Conservation (phyloP, 2,797 vertebrate species). For the Acrocephalus scirpaceus region DNA sequence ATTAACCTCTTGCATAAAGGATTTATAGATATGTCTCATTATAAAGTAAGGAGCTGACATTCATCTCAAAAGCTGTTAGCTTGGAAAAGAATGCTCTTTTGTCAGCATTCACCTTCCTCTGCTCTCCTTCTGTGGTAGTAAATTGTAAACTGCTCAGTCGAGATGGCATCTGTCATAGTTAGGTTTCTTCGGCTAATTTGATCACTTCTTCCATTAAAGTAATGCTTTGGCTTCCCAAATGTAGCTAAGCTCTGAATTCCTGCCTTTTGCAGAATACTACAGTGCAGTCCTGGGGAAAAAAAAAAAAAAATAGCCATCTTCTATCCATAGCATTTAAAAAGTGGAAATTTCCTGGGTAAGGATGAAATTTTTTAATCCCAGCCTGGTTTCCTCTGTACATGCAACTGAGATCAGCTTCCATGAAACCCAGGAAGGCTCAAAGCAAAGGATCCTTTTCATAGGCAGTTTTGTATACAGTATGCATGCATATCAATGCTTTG, state of each 20-base stretch:
- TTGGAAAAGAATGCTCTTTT: constrained; percentile 59
- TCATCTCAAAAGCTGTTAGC: constrained; percentile 62
- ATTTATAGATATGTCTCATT: constrained; percentile 69
- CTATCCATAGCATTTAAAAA: not conserved
- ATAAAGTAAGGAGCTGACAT: constrained; percentile 66
- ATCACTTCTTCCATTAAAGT: constrained; percentile 59
- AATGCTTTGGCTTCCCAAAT: constrained; percentile 21
- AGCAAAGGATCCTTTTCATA: not conserved
- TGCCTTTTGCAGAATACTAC: not conserved
- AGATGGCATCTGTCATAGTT: constrained; percentile 52
- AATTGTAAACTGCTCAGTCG: constrained; percentile 46
- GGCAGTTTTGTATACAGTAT: not conserved
- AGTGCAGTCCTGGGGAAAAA: not conserved
- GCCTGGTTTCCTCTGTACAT: not conserved
- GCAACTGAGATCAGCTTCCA: not conserved
- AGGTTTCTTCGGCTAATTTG: constrained; percentile 56
- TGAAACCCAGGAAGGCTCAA: not conserved
- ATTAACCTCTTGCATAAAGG: constrained; percentile 56
- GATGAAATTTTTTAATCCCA: not conserved
- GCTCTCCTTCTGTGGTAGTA: constrained; percentile 12
- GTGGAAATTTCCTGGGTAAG: not conserved
- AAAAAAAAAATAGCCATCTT: not conserved
- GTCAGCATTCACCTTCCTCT: constrained; percentile 52
- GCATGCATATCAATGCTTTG: not conserved
- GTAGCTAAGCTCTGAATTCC: not conserved